Evolutionary conservation across 2,888 invertebrate genomes (phyloP).

Genomic region (Archips xylosteana): DNA sequence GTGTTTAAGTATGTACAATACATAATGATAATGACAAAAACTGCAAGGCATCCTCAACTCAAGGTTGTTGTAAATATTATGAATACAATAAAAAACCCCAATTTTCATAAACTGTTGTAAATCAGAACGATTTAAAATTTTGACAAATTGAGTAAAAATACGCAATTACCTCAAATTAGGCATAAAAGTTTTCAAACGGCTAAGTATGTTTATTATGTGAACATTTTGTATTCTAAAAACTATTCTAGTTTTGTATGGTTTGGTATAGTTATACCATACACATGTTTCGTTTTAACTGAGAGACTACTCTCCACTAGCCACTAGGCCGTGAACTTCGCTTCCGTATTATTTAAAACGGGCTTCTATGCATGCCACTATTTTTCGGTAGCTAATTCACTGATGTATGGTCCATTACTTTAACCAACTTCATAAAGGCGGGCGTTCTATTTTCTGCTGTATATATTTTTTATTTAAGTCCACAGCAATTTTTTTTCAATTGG

Average conservation of each 20-base stretch:
- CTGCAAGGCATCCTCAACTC: no score
- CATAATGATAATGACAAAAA: no score
- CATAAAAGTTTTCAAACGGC: not conserved
- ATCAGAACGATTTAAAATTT: not conserved
- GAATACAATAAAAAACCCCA: no score
- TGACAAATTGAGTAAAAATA: not conserved
- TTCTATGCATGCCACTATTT: not conserved
- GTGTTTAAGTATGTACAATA: not conserved
- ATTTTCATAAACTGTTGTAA: not conserved
- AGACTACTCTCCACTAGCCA: no score
- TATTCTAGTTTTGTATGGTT: no score
- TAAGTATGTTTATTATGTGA: not conserved
- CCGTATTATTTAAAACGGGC: not conserved
- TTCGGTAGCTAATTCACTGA: not conserved
- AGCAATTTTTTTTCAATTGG: no score
- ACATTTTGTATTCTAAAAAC: not conserved
- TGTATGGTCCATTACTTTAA: no score
- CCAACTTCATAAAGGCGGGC: no score
- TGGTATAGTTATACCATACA: not conserved
- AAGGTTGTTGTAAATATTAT: no score
- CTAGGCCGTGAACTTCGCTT: not conserved
- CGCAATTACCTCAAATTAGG: not conserved
- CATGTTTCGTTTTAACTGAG: not conserved
- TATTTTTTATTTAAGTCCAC: no score
- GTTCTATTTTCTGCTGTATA: no score